These are phyloP conservation scores for Enteromius treurensis DNA, from an alignment of 2,797 vertebrate genomes.

Conservation along the genomic window DNA sequence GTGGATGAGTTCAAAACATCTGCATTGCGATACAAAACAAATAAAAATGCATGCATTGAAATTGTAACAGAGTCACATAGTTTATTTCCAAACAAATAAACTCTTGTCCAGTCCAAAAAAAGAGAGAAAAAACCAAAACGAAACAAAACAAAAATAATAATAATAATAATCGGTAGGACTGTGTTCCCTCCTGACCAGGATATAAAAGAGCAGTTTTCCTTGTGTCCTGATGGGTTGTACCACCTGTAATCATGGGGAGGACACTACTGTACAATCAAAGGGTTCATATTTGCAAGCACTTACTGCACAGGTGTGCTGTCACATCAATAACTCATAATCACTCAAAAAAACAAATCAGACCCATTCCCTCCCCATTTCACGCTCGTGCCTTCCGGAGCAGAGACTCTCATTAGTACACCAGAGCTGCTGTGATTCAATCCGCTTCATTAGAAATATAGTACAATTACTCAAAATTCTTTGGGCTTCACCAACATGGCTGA, in stretches of 20 bases:
- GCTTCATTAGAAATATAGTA: slow-evolving; percentile 74
- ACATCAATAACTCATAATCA: slow-evolving; percentile 76
- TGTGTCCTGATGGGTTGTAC: slow-evolving; percentile 76
- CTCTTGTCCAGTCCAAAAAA: slow-evolving; percentile 83
- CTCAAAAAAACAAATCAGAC: slow-evolving; percentile 78
- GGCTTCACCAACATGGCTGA: slow-evolving; percentile 79
- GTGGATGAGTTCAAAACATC: slow-evolving; percentile 14
- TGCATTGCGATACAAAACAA: slow-evolving; percentile 34
- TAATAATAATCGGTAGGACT: slow-evolving; percentile 69
- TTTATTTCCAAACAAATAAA: slow-evolving; percentile 88
- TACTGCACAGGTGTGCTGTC: slow-evolving; percentile 80
- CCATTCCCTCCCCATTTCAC: slow-evolving; percentile 65
- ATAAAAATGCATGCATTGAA: slow-evolving; percentile 74
- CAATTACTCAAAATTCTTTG: slow-evolving; percentile 83
- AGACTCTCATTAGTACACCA: slow-evolving; percentile 74
- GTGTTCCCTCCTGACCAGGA: slow-evolving; percentile 78
- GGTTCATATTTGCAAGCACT: slow-evolving; percentile 82
- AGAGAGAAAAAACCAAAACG: slow-evolving; percentile 71
- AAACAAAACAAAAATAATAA: slow-evolving; percentile 30
- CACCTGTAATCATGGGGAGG: slow-evolving; percentile 77
- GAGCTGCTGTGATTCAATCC: slow-evolving; percentile 77
- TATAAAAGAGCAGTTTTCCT: slow-evolving; percentile 76
- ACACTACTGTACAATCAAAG: slow-evolving; percentile 85
- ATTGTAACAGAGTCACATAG: slow-evolving; percentile 84
- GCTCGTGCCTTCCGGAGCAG: slow-evolving; percentile 68